phyloP scores from a whole-genome alignment of 1,140 invertebrate genomes.

The Leptonema lineaticorne region DNA sequence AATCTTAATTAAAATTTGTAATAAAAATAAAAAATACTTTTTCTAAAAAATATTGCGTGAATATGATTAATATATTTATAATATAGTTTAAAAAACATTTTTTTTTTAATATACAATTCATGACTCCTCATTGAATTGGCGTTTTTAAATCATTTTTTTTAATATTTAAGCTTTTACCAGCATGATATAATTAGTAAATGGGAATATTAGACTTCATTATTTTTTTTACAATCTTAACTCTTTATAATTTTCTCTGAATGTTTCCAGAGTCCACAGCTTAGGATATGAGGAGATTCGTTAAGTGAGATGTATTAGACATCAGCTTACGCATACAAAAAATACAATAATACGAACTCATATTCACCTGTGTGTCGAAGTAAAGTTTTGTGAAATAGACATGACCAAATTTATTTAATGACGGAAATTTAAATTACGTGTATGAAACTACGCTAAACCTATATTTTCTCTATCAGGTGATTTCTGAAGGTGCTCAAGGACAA shows the following conservation, averaged over 20 bases:
- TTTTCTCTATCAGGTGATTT: conserved; percentile 27
- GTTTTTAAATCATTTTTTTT: no score
- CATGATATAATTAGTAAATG: no score
- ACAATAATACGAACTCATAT: conserved; percentile 4
- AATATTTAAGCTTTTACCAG: no score
- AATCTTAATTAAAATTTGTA: not conserved
- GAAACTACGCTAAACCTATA: not conserved
- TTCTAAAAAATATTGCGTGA: no score
- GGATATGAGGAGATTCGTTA: conserved; percentile 10
- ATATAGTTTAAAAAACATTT: no score
- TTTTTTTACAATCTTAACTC: no score
- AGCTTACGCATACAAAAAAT: conserved; percentile 6
- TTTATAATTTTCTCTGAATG: not conserved
- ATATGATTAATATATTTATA: no score
- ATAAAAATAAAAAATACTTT: no score
- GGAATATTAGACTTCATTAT: no score
- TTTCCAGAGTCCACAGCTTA: conserved; percentile 12
- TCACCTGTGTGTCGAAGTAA: not conserved
- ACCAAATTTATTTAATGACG: not conserved
- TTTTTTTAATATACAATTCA: no score
- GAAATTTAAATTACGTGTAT: not conserved
- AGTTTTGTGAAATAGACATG: not conserved
- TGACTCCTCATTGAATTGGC: no score
- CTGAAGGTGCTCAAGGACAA: conserved; percentile 23
- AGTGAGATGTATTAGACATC: not conserved